Evolutionary conservation across 2,888 invertebrate species (phyloP).

Genomic region (Rhabditoides inermis): DNA sequence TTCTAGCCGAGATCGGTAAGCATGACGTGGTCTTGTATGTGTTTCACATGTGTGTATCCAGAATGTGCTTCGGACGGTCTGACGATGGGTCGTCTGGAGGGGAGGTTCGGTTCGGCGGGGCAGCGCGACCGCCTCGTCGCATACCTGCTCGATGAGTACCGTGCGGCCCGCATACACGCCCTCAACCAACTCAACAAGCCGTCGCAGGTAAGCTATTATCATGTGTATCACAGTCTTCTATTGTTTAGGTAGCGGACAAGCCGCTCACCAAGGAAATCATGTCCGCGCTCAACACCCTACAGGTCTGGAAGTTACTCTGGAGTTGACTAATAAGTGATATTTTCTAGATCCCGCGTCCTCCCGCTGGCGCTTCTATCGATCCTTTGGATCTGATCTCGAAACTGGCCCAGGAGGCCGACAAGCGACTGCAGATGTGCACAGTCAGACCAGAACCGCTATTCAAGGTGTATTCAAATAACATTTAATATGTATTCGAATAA

Average conservation of each 20-base stretch:
- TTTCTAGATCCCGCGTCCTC: too few relatives aligned
- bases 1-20: conserved; percentile 26
- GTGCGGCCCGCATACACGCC: conserved; percentile 16
- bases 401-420: not conserved
- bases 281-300: conserved; percentile 9
- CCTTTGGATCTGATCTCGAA: not conserved
- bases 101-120: conserved; percentile 10
- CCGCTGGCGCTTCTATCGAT: too few relatives aligned
- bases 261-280: conserved; percentile 9
- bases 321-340: too few relatives aligned
- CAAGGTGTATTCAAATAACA: conserved; percentile 11
- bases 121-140: conserved; percentile 12
- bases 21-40: not conserved
- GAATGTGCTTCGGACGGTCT: conserved; percentile 29
- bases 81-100: conserved; percentile 21
- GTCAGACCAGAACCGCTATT: conserved; percentile 10
- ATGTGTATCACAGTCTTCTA: too few relatives aligned
- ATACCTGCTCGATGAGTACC: conserved; percentile 16
- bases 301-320: conserved; percentile 7
- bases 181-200: conserved; percentile 7
- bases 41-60: conserved; percentile 5
- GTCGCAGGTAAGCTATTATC: too few relatives aligned
- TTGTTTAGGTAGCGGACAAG: too few relatives aligned
- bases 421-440: conserved; percentile 13
- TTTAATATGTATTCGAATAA: conserved; percentile 2